These are phyloP conservation scores for Eulemur macaco DNA, from an alignment of 2,113 vertebrate species.

Conservation along the genomic window DNA sequence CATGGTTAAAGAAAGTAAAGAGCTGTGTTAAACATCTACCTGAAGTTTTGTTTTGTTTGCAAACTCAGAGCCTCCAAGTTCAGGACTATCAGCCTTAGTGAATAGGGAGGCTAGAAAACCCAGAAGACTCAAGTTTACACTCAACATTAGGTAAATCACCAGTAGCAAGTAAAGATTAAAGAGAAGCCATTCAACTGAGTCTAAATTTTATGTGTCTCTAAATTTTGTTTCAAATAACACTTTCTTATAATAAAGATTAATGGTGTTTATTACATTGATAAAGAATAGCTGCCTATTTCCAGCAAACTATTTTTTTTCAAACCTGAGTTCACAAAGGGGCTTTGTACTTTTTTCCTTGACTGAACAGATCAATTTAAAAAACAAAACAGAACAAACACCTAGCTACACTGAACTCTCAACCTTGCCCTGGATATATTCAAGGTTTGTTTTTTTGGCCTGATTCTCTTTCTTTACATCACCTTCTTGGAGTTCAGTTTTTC, in stretches of 20 bases:
- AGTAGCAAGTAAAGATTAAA: neutral
- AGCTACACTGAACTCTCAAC: neutral
- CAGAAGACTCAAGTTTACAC: neutral
- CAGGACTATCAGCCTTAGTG: neutral
- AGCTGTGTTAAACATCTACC: neutral
- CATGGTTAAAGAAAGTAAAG: neutral
- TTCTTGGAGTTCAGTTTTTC: neutral
- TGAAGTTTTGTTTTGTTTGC: neutral
- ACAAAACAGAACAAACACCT: neutral
- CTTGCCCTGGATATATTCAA: neutral
- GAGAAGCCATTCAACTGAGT: neutral
- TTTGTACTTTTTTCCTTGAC: neutral
- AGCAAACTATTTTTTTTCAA: neutral
- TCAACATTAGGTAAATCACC: neutral
- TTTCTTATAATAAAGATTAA: neutral
- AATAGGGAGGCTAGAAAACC: neutral
- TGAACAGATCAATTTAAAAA: neutral
- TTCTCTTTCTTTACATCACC: neutral
- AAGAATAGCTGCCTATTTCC: neutral
- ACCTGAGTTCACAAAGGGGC: neutral
- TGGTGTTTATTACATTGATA: neutral
- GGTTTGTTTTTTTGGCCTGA: neutral
- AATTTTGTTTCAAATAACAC: neutral
- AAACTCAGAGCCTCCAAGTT: neutral
- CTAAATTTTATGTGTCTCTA: neutral